phyloP scores from a whole-genome alignment of 1,140 invertebrate genomes.

The Cyclargus thomasi region DNA sequence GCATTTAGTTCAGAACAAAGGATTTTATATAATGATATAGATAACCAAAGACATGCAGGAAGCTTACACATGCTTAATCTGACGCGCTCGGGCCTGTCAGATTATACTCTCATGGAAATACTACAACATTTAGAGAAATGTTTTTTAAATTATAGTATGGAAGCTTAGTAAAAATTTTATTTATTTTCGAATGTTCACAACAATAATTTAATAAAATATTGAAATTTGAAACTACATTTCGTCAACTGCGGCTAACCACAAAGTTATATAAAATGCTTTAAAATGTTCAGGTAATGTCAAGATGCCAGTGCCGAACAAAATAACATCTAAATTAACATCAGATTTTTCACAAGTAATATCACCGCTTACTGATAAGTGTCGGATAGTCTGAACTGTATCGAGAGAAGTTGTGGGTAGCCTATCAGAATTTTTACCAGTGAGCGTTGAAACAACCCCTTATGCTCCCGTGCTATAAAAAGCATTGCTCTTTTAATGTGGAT shows the following conservation, averaged over 20 bases:
- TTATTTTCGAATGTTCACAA: slow-evolving; percentile 15
- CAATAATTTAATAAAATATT: slow-evolving; percentile 15
- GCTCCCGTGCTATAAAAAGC: too few species aligned
- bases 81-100: too few species aligned
- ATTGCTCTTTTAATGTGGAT: too few species aligned
- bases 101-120: too few species aligned
- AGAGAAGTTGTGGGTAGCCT: too few species aligned
- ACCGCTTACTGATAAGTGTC: slow-evolving; percentile 11
- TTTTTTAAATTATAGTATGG: slow-evolving; percentile 18
- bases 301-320: slow-evolving; percentile 10
- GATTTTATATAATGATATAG: too few species aligned
- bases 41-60: too few species aligned
- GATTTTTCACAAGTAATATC: slow-evolving; percentile 12
- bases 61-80: too few species aligned
- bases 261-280: slow-evolving; percentile 19
- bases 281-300: slow-evolving; percentile 11
- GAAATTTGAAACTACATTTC: slow-evolving; percentile 14
- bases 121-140: too few species aligned
- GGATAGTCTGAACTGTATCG: too few species aligned
- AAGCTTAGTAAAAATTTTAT: slow-evolving; percentile 14
- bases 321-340: slow-evolving; percentile 2
- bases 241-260: slow-evolving; percentile 5
- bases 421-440: too few species aligned
- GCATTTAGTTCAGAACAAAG: too few species aligned
- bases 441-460: not conserved